Conservation (phyloP, 1,140 invertebrate species). For the Macrobrachium nipponense region DNA sequence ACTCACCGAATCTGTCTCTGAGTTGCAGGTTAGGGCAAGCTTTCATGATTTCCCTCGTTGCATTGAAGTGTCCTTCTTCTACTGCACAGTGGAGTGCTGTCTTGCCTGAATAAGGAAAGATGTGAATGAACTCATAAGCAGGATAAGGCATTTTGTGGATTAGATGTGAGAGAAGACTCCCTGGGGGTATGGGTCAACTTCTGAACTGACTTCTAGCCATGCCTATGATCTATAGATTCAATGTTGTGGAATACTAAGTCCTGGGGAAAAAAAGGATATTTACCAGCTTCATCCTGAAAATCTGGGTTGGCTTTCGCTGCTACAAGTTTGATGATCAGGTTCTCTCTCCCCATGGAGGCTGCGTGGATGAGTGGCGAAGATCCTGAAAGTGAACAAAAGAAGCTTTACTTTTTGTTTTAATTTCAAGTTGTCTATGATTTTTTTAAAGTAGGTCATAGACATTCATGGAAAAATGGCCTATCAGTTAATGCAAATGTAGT, state of each 20-base stretch:
- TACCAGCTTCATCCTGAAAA: slow-evolving; percentile 25
- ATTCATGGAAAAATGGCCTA: background rate
- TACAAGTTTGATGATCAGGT: slow-evolving; percentile 2
- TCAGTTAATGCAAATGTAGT: too few relatives aligned
- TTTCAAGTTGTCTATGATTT: background rate
- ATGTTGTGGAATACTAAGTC: background rate
- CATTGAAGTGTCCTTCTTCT: background rate
- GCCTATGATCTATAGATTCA: background rate
- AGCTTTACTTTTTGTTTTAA: background rate
- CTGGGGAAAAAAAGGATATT: background rate
- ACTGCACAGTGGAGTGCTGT: slow-evolving; percentile 31
- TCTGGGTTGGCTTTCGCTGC: slow-evolving; percentile 10
- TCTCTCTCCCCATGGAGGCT: background rate
- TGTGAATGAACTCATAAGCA: background rate
- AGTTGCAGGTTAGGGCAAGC: slow-evolving; percentile 8
- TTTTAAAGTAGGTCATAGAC: background rate
- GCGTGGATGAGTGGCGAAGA: slow-evolving; percentile 29
- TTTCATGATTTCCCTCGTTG: slow-evolving; percentile 2
- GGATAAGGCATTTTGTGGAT: background rate
- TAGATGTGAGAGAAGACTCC: background rate
- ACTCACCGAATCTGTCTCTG: slow-evolving; percentile 7
- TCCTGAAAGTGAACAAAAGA: slow-evolving; percentile 10
- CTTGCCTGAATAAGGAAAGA: slow-evolving; percentile 1
- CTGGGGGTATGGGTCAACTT: background rate
- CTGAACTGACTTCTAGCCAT: background rate